Conservation (phyloP, 2,113 vertebrate genomes). For the Ciconia stormi region DNA sequence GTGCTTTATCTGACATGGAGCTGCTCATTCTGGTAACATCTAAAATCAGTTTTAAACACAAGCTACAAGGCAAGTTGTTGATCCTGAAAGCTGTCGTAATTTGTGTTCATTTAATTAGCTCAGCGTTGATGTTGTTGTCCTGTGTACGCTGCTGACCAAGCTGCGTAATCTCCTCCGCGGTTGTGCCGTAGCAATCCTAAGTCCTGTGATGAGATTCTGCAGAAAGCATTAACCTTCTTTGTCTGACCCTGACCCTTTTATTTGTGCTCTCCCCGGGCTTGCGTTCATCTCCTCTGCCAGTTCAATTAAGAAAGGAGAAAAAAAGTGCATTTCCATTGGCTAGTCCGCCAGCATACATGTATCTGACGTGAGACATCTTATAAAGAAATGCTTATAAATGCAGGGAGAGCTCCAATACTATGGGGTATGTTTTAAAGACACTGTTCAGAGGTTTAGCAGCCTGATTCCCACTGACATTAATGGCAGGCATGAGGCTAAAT, state of each 20-base stretch:
- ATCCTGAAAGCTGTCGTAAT: constrained; percentile 53
- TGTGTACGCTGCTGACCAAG: constrained; percentile 27
- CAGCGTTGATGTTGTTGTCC: constrained; percentile 46
- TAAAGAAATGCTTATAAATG: not conserved
- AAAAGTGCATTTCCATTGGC: not conserved
- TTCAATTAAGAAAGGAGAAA: constrained; percentile 45
- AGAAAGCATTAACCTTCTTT: constrained; percentile 65
- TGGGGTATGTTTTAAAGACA: not conserved
- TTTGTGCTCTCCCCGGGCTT: constrained; percentile 11
- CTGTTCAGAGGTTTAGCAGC: constrained; percentile 9
- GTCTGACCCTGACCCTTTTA: constrained; percentile 50
- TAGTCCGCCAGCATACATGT: not conserved
- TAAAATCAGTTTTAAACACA: not conserved
- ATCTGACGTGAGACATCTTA: not conserved
- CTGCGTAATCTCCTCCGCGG: not conserved
- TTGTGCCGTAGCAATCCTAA: not conserved
- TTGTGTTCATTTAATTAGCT: constrained; percentile 74
- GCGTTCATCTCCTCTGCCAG: constrained; percentile 27
- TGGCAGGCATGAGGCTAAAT: constrained; percentile 38
- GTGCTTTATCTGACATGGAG: not conserved
- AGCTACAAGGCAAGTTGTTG: constrained; percentile 40
- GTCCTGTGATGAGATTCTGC: constrained; percentile 40
- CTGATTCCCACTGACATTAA: constrained; percentile 28
- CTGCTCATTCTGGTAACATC: not conserved
- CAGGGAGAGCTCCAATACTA: not conserved